Percentiles rank a stretch among this genome's conserved stretches.
phyloP scores from a whole-genome alignment of 2,113 vertebrate genomes.

The Ophiodon elongatus region DNA sequence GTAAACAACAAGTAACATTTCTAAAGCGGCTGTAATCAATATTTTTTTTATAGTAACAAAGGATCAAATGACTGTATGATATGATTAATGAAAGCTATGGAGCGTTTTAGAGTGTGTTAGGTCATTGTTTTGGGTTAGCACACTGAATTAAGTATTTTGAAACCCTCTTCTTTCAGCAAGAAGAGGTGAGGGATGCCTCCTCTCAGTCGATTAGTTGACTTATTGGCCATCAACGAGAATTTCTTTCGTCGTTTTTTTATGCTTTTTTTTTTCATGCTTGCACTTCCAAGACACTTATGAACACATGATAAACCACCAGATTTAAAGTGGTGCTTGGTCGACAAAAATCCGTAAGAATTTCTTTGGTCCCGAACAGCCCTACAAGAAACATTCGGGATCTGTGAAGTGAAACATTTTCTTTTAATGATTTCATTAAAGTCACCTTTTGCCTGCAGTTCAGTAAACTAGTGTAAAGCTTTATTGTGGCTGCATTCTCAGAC shows the following conservation, averaged over 20 bases:
- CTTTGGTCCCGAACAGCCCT: background rate
- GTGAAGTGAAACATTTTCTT: background rate
- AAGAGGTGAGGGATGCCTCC: background rate
- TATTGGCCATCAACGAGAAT: background rate
- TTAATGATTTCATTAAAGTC: background rate
- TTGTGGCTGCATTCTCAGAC: background rate
- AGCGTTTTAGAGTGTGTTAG: background rate
- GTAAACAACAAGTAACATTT: background rate
- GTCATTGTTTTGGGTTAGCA: background rate
- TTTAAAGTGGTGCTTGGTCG: background rate
- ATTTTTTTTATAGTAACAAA: conserved; percentile 2
- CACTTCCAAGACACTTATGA: too few species aligned
- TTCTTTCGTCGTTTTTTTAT: too few species aligned
- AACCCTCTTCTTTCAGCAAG: background rate
- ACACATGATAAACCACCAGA: background rate
- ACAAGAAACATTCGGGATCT: background rate
- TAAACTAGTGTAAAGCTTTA: background rate
- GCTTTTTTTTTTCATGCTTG: background rate
- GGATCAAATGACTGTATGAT: too few species aligned
- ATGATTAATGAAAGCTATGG: too few species aligned
- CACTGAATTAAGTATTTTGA: background rate
- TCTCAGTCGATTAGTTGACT: background rate
- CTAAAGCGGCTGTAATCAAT: background rate
- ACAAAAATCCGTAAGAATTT: background rate
- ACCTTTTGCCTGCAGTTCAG: background rate